A percentile compares a stretch with the other conserved stretches of the same genome.
Evolutionary conservation across 2,797 vertebrate species (phyloP).

Genomic region (Limnodromus scolopaceus): DNA sequence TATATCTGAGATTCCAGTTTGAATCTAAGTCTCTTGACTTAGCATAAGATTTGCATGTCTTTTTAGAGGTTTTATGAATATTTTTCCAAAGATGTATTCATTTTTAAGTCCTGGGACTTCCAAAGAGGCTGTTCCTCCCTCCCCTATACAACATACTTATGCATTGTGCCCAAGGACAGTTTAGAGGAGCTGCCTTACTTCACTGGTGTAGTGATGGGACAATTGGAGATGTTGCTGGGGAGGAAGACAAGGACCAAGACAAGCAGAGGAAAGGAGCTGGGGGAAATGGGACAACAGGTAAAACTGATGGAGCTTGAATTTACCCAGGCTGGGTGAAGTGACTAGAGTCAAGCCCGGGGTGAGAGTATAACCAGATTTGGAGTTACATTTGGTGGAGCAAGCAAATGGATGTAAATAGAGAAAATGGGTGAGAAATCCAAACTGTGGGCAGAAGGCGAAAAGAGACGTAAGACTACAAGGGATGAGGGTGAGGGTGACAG

Average conservation of each 20-base stretch:
- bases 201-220: background rate
- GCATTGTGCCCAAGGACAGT: background rate
- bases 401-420: background rate
- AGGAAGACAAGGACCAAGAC: background rate
- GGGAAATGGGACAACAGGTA: background rate
- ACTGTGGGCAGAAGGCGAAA: background rate
- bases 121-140: background rate
- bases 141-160: background rate
- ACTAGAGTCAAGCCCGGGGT: background rate
- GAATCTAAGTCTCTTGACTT: background rate
- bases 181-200: background rate
- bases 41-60: conserved; percentile 14
- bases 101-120: background rate
- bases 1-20: background rate
- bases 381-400: background rate
- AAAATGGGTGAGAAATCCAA: background rate
- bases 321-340: background rate
- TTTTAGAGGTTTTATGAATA: conserved; percentile 20
- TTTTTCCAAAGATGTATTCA: background rate
- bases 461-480: background rate
- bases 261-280: background rate
- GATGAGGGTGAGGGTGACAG: background rate
- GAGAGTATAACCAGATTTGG: background rate
- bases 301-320: background rate
- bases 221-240: background rate